Percentiles rank a stretch among this genome's conserved stretches.
phyloP scores from a whole-genome alignment of 1,140 invertebrate species.

The Brachionus asplanchnoidis region DNA sequence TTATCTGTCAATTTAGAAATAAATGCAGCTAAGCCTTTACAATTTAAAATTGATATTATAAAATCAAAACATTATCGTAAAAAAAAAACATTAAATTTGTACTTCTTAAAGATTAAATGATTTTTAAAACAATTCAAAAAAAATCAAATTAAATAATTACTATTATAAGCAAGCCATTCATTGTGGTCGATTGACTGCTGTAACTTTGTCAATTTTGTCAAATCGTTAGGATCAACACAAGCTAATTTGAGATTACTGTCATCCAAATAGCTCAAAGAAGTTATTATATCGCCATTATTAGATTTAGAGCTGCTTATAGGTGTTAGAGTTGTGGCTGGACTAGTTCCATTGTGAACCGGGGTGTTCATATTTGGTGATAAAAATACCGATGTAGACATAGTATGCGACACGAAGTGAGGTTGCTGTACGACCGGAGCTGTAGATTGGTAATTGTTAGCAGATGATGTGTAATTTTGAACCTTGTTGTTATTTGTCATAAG shows the following conservation, averaged over 20 bases:
- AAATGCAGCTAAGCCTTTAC: too few species aligned
- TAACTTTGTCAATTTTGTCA: conserved; percentile 82
- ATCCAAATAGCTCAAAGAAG: conserved; percentile 1
- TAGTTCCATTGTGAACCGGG: neutral
- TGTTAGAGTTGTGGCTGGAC: neutral
- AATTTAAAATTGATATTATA: too few species aligned
- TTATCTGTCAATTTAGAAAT: too few species aligned
- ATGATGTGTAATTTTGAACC: neutral
- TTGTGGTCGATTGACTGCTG: conserved; percentile 89
- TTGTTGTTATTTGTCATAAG: conserved; percentile 7
- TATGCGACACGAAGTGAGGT: neutral
- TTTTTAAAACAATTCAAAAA: neutral
- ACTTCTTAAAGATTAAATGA: neutral
- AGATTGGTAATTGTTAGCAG: neutral
- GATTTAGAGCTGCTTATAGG: neutral
- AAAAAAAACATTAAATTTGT: too few species aligned
- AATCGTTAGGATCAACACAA: conserved; percentile 60
- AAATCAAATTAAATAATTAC: conserved; percentile 63
- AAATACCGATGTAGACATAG: neutral
- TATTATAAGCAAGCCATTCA: conserved; percentile 96
- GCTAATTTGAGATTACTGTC: conserved; percentile 37
- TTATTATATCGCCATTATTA: neutral
- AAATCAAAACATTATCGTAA: too few species aligned
- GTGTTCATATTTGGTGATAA: neutral
- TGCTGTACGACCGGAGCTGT: neutral